Conservation (phyloP, 1,140 invertebrate genomes). For the Papilio helenus region DNA sequence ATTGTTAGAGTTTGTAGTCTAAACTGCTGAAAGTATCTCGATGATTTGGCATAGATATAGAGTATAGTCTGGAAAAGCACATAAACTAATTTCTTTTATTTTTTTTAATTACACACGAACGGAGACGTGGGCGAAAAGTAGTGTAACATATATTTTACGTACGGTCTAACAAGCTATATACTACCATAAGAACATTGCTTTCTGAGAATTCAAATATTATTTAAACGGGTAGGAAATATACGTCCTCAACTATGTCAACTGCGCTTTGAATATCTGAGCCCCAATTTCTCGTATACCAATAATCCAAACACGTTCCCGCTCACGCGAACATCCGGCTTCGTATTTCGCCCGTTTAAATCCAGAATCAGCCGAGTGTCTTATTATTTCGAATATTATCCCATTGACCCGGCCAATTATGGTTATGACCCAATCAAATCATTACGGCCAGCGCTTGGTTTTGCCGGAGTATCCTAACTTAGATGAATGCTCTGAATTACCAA, state of each 20-base stretch:
- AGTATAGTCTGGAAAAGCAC: too few species aligned
- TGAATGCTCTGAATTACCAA: not conserved
- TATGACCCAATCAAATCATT: slow-evolving; percentile 24
- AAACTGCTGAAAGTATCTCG: too few species aligned
- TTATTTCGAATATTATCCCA: slow-evolving; percentile 26
- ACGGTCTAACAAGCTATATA: not conserved
- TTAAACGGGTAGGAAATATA: not conserved
- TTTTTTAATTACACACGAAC: too few species aligned
- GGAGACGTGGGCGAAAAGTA: too few species aligned
- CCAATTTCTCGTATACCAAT: slow-evolving; percentile 7
- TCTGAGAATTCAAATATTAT: not conserved
- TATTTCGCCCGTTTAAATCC: slow-evolving; percentile 23
- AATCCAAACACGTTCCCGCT: slow-evolving; percentile 3
- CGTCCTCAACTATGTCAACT: not conserved
- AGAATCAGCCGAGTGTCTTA: slow-evolving; percentile 18
- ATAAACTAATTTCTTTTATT: too few species aligned
- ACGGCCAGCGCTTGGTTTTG: not conserved
- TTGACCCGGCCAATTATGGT: slow-evolving; percentile 24
- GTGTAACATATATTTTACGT: not conserved
- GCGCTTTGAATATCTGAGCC: not conserved
- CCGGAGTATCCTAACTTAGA: slow-evolving; percentile 1
- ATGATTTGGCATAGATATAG: too few species aligned
- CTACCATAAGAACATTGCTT: not conserved
- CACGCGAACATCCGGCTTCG: slow-evolving; percentile 8
- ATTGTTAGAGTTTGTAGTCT: too few species aligned